Evolutionary conservation across 2,113 vertebrate species (phyloP).

Genomic region (Redunca redunca): DNA sequence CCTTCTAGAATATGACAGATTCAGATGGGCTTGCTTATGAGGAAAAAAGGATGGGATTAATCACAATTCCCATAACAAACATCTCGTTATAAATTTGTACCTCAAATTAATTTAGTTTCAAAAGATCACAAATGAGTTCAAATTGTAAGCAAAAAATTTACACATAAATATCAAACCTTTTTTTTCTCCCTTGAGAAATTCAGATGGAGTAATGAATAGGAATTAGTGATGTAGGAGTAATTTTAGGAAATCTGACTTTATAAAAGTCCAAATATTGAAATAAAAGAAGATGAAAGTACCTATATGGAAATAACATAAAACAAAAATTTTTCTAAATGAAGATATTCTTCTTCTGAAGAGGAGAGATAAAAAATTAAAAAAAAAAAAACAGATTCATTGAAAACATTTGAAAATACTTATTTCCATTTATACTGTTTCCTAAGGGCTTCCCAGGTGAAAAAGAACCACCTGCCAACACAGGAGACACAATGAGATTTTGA

Average conservation of each 20-base stretch:
- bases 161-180: background rate
- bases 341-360: background rate
- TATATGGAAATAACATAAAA: background rate
- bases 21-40: background rate
- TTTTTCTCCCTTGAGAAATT: background rate
- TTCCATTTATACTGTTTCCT: background rate
- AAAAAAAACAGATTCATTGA: background rate
- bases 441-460: background rate
- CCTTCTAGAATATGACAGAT: constrained; percentile 28
- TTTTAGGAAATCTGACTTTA: constrained; percentile 1
- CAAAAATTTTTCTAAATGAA: background rate
- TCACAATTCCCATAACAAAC: background rate
- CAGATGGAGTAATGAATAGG: background rate
- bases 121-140: background rate
- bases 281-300: background rate
- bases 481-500: background rate
- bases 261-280: background rate
- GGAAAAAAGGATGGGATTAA: constrained; percentile 20
- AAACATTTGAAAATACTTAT: background rate
- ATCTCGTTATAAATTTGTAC: constrained; percentile 37
- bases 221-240: background rate
- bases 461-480: background rate
- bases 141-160: background rate
- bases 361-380: background rate
- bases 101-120: background rate